Base-by-base conservation (phyloP, 2,113 vertebrate genomes). In the Ellobius talpinus region DNA sequence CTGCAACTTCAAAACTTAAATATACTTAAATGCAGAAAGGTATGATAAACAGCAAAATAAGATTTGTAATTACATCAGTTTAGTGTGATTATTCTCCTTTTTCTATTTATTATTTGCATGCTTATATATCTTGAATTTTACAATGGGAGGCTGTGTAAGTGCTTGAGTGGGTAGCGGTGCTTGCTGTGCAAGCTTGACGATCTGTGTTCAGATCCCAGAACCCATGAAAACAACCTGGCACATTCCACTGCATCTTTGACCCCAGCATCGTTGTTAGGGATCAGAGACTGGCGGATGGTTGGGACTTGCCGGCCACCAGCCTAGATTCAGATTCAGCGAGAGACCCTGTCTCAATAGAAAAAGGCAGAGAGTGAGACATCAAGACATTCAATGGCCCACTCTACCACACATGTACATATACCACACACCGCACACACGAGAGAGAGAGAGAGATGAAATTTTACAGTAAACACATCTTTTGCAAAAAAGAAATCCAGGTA, bases 111-210 rank as follows among this genome's bases (percentile, higher is more conserved):
- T 39, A n/a, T 39, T 82, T 61, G 36, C 17, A 50, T 66, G 19
- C 76, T 81, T 82, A 52, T 61, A 33, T 21, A 94, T 76, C 68
- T 90, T 68, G 73, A 61, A 85, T 58, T 87, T 96, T 88, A 39
- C 13, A 42, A 23, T 58, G 65, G 77, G 31, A 23, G 11, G 16
- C n/a, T 65, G 31, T 4, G 45, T 29, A 86, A 42, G 11, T 47
- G 26, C 13, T 31, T 31, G 26, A 86, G 29, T 45, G 14, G 9
- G 3, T 42, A 65, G 16, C 4, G 13, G 39, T 42, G 6, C 8
- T 31, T 42, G 24, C 24, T 65, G n/a, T 65, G 9, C 9, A 47
- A 85, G n/a, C 14, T 0, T 31, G 39, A 45, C 13, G 16, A 65
- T 14, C 39, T 5, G 29, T 45, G 61, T 47, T 66, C 61, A 66